A percentile compares a stretch with the other conserved stretches of the same genome.
phyloP scores from a whole-genome alignment of 1,140 invertebrate species.

The Phymorhynchus buccinoides region DNA sequence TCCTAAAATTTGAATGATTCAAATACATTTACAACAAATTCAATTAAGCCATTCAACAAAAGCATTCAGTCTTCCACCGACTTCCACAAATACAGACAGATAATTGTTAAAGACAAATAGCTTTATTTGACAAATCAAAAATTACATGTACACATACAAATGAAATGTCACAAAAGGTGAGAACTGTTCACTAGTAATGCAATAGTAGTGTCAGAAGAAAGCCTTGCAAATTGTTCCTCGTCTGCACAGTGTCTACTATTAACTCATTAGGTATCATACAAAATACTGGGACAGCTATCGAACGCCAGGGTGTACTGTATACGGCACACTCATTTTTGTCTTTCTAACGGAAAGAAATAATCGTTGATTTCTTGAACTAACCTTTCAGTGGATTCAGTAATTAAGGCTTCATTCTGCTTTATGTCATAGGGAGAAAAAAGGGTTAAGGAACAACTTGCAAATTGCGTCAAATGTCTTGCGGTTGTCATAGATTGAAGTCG shows the following conservation, averaged over 20 bases:
- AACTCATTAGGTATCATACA: neutral
- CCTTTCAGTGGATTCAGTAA: too few species aligned
- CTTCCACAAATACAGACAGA: conserved; percentile 4
- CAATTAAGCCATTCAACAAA: neutral
- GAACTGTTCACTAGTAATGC: conserved; percentile 34
- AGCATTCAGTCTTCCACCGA: neutral
- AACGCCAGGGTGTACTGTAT: neutral
- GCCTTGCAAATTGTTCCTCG: neutral
- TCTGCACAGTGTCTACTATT: neutral
- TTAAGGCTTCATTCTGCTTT: too few species aligned
- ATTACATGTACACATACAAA: conserved; percentile 52
- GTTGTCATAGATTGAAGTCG: neutral
- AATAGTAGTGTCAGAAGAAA: conserved; percentile 26
- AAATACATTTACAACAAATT: too few species aligned
- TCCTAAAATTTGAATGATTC: too few species aligned
- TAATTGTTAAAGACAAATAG: conserved; percentile 54
- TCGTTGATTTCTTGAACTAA: too few species aligned
- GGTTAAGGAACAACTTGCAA: too few species aligned
- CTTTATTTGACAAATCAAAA: conserved; percentile 60
- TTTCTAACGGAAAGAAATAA: neutral
- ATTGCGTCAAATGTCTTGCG: neutral
- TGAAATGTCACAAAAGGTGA: conserved; percentile 44
- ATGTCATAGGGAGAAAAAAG: too few species aligned
- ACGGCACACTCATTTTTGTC: neutral
- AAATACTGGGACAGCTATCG: neutral